phyloP scores from a whole-genome alignment of 2,888 invertebrate species.

The Stictocephala bisonia region DNA sequence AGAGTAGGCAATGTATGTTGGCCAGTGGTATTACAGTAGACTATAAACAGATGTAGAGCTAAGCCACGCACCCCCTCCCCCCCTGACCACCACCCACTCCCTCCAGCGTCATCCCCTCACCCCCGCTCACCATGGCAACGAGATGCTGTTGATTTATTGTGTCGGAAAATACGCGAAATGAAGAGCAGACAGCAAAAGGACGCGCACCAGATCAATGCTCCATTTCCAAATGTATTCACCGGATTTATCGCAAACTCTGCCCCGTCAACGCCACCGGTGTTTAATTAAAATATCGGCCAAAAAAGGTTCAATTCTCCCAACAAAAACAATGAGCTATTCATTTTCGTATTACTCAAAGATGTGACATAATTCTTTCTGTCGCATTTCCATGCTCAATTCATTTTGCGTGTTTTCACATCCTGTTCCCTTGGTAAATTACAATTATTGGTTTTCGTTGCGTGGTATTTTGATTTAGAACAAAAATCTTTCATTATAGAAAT shows the following conservation, averaged over 20 bases:
- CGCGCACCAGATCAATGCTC: conserved; percentile 37
- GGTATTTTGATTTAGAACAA: too few species aligned
- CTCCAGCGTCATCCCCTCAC: conserved; percentile 11
- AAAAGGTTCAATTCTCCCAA: too few species aligned
- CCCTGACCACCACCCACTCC: conserved; percentile 21
- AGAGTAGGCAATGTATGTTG: too few species aligned
- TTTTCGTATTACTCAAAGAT: too few species aligned
- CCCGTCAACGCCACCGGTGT: neutral
- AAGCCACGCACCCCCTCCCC: neutral
- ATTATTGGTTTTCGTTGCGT: too few species aligned
- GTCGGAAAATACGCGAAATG: conserved; percentile 41
- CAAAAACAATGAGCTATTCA: too few species aligned
- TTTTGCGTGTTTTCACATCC: too few species aligned
- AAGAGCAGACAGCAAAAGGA: conserved; percentile 39
- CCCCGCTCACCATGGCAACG: conserved; percentile 43
- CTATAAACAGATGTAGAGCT: conserved; percentile 29
- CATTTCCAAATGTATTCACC: conserved; percentile 31
- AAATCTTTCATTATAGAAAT: too few species aligned
- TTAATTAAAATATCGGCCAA: conserved; percentile 15
- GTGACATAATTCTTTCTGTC: too few species aligned
- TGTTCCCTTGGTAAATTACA: too few species aligned
- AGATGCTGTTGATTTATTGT: conserved; percentile 43
- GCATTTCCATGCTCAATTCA: too few species aligned
- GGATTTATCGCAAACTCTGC: neutral
- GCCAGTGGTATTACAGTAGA: neutral